These are phyloP conservation scores for Himalopsyche tibetana DNA, from an alignment of 2,888 invertebrate species.

Conservation along the genomic window DNA sequence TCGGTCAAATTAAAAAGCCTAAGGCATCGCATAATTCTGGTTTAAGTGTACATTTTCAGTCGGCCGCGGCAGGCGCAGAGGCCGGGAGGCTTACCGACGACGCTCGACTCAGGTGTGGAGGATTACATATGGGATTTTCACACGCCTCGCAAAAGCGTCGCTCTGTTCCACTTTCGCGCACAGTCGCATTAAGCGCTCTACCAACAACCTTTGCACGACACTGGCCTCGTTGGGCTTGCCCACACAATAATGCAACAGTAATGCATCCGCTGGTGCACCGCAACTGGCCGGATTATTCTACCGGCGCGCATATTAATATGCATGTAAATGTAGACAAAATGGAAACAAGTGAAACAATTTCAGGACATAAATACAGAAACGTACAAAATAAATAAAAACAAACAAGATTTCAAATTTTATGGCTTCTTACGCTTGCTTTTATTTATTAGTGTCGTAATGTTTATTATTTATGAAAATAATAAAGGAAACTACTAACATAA, in stretches of 20 bases:
- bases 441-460: no score
- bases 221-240: slow-evolving; percentile 1
- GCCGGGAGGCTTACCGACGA: neutral
- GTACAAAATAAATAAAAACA: neutral
- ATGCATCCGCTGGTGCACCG: slow-evolving; percentile 24
- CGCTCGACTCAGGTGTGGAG: slow-evolving; percentile 40
- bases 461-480: no score
- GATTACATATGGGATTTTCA: slow-evolving; percentile 45
- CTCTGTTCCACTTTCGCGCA: neutral
- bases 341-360: neutral
- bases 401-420: neutral
- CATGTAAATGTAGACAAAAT: slow-evolving; percentile 24
- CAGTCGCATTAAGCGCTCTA: slow-evolving; percentile 22
- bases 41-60: slow-evolving; percentile 17
- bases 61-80: slow-evolving; percentile 15
- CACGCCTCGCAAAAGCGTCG: slow-evolving; percentile 17
- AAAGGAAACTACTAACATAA: no score
- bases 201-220: slow-evolving; percentile 8
- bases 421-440: no score
- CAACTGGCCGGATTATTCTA: slow-evolving; percentile 16
- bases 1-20: slow-evolving; percentile 30
- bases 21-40: slow-evolving; percentile 34
- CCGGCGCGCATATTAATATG: neutral
- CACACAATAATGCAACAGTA: slow-evolving; percentile 23
- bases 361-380: neutral